Conservation (phyloP, 2,888 invertebrate genomes). For the Opisthograptis luteolata region DNA sequence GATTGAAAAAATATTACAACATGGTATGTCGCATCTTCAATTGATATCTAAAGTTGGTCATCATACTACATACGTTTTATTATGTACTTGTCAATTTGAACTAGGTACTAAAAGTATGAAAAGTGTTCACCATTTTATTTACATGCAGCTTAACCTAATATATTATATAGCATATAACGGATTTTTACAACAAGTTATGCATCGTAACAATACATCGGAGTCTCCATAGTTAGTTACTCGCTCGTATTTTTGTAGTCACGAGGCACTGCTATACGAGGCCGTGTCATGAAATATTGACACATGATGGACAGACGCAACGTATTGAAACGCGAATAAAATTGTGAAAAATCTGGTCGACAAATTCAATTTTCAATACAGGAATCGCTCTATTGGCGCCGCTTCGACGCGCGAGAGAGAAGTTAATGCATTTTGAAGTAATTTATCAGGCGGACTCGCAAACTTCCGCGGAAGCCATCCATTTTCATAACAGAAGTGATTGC, state of each 20-base stretch:
- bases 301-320: slow-evolving; percentile 17
- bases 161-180: background rate
- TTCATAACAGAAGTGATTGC: slow-evolving; percentile 48
- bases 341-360: slow-evolving; percentile 12
- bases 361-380: slow-evolving; percentile 22
- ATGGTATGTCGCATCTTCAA: too few relatives aligned
- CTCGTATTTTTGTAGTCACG: too few relatives aligned
- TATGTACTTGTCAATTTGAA: too few relatives aligned
- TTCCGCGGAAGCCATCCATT: slow-evolving; percentile 53
- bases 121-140: background rate
- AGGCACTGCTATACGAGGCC: background rate
- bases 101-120: too few relatives aligned
- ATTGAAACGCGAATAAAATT: slow-evolving; percentile 20
- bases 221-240: background rate
- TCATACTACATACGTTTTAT: too few relatives aligned
- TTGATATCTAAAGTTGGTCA: too few relatives aligned
- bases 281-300: slow-evolving; percentile 27
- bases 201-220: background rate
- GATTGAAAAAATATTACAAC: too few relatives aligned
- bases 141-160: background rate
- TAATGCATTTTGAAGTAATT: slow-evolving; percentile 54
- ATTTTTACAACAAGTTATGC: too few relatives aligned
- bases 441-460: slow-evolving; percentile 48
- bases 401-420: slow-evolving; percentile 30
- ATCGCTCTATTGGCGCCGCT: slow-evolving; percentile 12